phyloP scores from a whole-genome alignment of 2,888 invertebrate genomes.

The Nycteola revayana region DNA sequence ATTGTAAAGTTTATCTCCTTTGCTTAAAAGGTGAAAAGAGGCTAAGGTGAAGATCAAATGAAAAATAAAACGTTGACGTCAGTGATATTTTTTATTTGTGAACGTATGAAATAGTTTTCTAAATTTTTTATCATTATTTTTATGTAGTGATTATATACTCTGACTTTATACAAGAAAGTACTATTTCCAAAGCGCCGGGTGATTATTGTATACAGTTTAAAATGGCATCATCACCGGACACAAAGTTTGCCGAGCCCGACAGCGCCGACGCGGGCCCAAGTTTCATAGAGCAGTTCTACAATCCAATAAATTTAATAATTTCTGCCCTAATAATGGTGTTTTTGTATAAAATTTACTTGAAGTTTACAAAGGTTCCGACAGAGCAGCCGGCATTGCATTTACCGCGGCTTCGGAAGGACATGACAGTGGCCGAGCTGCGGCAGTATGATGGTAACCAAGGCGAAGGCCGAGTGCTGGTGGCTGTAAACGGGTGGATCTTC shows the following conservation, averaged over 20 bases:
- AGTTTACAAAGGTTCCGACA: conserved; percentile 49
- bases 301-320: conserved; percentile 85
- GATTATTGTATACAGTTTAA: conserved; percentile 25
- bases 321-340: conserved; percentile 84
- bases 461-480: conserved; percentile 94
- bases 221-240: conserved; percentile 62
- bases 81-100: conserved; percentile 47
- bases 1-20: too few species aligned
- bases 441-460: conserved; percentile 92
- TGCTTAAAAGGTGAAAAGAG: too few species aligned
- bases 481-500: conserved; percentile 97
- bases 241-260: conserved; percentile 46
- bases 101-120: conserved; percentile 34
- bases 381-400: conserved; percentile 65
- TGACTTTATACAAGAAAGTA: conserved; percentile 43
- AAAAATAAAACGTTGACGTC: too few species aligned
- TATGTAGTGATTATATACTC: too few species aligned
- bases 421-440: conserved; percentile 93
- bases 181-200: conserved; percentile 23
- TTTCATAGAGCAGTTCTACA: conserved; percentile 79
- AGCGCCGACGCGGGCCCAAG: conserved; percentile 44
- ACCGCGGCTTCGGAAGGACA: conserved; percentile 93
- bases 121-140: conserved; percentile 20
- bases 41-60: too few species aligned
- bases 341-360: conserved; percentile 85